phyloP scores from a whole-genome alignment of 2,113 vertebrate species.

The Promerops cafer region DNA sequence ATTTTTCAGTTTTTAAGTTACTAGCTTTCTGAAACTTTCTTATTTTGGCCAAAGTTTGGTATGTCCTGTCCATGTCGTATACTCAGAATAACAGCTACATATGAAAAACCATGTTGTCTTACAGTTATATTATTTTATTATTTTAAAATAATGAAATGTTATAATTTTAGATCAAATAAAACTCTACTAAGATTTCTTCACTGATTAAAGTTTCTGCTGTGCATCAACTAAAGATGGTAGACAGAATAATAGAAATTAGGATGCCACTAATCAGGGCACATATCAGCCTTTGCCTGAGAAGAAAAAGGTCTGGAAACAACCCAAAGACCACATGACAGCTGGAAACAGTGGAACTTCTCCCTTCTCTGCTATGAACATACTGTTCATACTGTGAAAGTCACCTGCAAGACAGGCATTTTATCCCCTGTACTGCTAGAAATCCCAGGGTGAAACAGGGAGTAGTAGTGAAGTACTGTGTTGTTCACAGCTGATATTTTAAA shows the following conservation, averaged over 20 bases:
- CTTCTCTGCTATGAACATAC: neutral
- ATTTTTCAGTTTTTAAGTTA: neutral
- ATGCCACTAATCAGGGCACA: neutral
- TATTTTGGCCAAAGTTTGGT: neutral
- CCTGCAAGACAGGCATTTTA: neutral
- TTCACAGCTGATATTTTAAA: neutral
- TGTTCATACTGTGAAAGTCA: neutral
- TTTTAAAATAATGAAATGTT: neutral
- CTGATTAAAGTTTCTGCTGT: neutral
- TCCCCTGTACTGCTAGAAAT: neutral
- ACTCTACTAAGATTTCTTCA: neutral
- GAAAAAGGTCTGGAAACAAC: neutral
- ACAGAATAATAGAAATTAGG: neutral
- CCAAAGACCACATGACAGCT: neutral
- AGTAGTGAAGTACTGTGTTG: neutral
- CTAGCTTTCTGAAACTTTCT: neutral
- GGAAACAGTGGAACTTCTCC: neutral
- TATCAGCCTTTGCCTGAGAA: neutral
- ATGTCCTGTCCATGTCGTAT: neutral
- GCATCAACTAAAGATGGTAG: neutral
- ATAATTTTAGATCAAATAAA: neutral
- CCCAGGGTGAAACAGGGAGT: neutral
- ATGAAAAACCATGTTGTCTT: neutral
- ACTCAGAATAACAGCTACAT: neutral
- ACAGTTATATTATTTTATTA: neutral